Evolutionary conservation across 1,140 invertebrate species (phyloP).

Genomic region (Drosophila santomea): DNA sequence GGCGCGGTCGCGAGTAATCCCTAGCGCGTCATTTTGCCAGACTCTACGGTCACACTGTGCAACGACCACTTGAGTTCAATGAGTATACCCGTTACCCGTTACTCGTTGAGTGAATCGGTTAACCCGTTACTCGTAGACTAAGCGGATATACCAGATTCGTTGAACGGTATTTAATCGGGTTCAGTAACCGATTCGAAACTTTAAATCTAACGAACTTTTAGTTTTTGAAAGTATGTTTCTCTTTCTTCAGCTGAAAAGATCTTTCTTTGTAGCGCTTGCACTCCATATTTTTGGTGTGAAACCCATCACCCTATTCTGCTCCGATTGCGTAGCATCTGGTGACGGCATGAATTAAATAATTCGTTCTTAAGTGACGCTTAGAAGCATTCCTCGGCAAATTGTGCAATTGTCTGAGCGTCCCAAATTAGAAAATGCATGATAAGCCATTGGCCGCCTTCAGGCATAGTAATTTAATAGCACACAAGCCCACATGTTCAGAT

Average conservation of each 20-base stretch:
- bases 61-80: background rate
- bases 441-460: background rate
- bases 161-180: too few species aligned
- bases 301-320: background rate
- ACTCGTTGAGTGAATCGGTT: too few species aligned
- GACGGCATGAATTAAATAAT: slow-evolving; percentile 76
- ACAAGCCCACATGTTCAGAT: slow-evolving; percentile 30
- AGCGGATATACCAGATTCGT: too few species aligned
- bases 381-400: slow-evolving; percentile 82
- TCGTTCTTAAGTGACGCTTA: slow-evolving; percentile 82
- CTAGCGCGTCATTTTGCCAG: background rate
- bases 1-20: background rate
- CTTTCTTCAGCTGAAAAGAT: too few species aligned
- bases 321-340: slow-evolving; percentile 8
- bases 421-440: slow-evolving; percentile 56
- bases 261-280: background rate
- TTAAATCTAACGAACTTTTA: background rate
- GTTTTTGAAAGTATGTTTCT: background rate
- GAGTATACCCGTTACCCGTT: background rate
- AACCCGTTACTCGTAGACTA: too few species aligned
- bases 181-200: background rate
- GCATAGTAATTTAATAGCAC: background rate
- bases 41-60: slow-evolving; percentile 1
- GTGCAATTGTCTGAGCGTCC: slow-evolving; percentile 72
- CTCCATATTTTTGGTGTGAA: background rate